These are phyloP conservation scores for Luffia ferchaultella DNA, from an alignment of 2,888 invertebrate species.

Conservation along the genomic window DNA sequence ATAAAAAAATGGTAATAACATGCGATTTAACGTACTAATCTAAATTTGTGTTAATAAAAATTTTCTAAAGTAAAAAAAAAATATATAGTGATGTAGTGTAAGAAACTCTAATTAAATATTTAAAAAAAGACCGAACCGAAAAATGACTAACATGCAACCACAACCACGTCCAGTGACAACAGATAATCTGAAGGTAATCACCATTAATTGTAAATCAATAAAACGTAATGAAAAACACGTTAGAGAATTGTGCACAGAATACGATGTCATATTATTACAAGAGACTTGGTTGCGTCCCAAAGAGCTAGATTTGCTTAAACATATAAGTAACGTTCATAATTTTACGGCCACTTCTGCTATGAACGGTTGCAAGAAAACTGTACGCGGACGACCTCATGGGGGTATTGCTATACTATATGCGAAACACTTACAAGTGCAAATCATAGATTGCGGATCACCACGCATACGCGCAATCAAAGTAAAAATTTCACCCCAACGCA, in stretches of 20 bases:
- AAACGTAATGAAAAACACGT: neutral
- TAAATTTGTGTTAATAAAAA: too few relatives aligned
- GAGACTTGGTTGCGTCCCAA: conserved; percentile 1
- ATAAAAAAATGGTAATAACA: too few relatives aligned
- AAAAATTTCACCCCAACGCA: neutral
- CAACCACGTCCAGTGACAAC: too few relatives aligned
- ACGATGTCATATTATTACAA: neutral
- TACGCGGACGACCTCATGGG: neutral
- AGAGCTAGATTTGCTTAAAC: neutral
- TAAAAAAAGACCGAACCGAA: too few relatives aligned
- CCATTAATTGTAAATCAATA: neutral
- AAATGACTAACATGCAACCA: too few relatives aligned
- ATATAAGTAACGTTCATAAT: neutral
- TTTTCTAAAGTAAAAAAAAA: too few relatives aligned
- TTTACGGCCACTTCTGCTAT: neutral
- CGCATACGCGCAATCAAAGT: neutral
- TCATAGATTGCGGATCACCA: neutral
- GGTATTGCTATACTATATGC: neutral
- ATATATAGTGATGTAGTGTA: too few relatives aligned
- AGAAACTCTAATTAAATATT: too few relatives aligned
- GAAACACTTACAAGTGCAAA: neutral
- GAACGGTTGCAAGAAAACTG: neutral
- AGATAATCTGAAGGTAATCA: too few relatives aligned
- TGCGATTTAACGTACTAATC: too few relatives aligned
- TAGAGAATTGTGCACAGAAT: neutral